Conservation (phyloP, 2,797 vertebrate genomes). For the Helicolenus hilgendorfi region DNA sequence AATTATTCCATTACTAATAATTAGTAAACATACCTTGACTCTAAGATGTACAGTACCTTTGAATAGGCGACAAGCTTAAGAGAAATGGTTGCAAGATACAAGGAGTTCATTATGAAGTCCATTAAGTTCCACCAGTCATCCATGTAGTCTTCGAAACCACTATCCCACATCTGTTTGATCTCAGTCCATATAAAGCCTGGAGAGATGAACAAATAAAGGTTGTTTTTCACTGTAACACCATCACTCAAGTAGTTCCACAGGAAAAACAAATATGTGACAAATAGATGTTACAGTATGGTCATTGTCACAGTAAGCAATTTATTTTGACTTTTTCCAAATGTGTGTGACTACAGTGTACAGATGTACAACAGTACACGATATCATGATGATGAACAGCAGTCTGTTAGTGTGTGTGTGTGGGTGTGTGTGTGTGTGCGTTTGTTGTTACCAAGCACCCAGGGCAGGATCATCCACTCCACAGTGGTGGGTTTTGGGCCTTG, state of each 20-base stretch:
- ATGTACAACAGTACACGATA: background rate
- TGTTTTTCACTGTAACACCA: background rate
- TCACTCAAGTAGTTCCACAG: background rate
- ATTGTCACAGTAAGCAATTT: background rate
- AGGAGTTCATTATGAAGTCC: constrained; percentile 99
- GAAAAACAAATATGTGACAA: background rate
- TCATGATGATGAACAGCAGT: background rate
- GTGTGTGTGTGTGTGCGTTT: background rate
- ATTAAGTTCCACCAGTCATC: constrained; percentile 99
- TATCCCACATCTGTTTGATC: constrained; percentile 99
- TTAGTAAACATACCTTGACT: background rate
- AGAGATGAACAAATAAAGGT: constrained; percentile 32
- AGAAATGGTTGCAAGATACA: constrained; percentile 98
- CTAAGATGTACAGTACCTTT: constrained; percentile 90
- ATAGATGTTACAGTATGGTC: background rate
- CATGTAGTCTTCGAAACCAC: constrained; percentile 96
- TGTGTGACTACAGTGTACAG: background rate
- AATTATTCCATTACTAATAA: too few relatives aligned
- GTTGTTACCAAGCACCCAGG: constrained; percentile 98
- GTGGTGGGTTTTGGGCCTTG: constrained; percentile 95
- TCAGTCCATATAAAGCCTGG: constrained; percentile 99
- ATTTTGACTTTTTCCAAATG: background rate
- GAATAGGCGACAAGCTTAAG: constrained; percentile 96
- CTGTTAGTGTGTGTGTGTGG: background rate
- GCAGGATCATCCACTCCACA: constrained; percentile 99